Evolutionary conservation across 2,113 vertebrate species (phyloP).

Genomic region (Cyanoramphus novaezelandiae): DNA sequence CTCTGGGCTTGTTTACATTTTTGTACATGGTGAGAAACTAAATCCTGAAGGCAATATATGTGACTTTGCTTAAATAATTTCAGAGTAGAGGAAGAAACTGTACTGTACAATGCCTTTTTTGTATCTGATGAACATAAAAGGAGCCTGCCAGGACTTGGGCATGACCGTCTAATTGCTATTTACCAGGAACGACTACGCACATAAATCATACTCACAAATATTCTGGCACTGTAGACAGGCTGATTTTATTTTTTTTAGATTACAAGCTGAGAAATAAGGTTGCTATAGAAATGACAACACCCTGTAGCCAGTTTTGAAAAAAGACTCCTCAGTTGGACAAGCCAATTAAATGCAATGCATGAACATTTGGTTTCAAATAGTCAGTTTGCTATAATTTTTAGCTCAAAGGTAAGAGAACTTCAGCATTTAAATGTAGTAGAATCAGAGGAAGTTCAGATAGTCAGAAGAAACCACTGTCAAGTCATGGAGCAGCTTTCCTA

Average conservation of each 20-base stretch:
- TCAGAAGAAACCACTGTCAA: not conserved
- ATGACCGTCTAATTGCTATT: not conserved
- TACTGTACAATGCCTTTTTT: not conserved
- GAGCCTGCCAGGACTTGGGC: not conserved
- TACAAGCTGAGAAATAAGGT: not conserved
- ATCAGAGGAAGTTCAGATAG: not conserved
- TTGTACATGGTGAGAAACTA: not conserved
- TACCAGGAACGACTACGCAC: not conserved
- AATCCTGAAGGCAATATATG: not conserved
- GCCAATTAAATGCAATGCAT: not conserved
- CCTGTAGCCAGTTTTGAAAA: not conserved
- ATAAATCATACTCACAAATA: not conserved
- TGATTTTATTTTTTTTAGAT: not conserved
- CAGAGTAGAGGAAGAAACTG: not conserved
- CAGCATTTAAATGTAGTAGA: fast-evolving
- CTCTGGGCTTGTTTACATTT: not conserved
- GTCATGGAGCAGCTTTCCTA: not conserved
- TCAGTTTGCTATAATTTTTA: not conserved
- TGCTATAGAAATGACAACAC: not conserved
- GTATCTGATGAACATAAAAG: not conserved
- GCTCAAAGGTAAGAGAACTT: not conserved
- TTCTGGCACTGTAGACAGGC: not conserved
- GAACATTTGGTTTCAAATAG: fast-evolving
- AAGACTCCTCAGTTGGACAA: not conserved
- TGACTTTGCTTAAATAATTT: not conserved